These are phyloP conservation scores for Sinella curviseta DNA, from an alignment of 1,140 invertebrate genomes.

Conservation along the genomic window DNA sequence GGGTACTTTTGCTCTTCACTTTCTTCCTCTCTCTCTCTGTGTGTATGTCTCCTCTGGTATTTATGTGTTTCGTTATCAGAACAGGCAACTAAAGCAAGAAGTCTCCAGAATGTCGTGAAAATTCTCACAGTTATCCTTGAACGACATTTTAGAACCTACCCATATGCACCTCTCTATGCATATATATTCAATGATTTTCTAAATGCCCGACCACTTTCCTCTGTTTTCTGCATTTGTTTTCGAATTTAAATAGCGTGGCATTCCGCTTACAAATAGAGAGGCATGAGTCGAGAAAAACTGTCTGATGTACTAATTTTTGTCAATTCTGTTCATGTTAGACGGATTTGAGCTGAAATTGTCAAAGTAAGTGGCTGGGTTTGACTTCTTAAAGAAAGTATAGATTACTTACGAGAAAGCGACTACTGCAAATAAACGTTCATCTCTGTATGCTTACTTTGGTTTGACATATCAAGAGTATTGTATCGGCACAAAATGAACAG, in stretches of 20 bases:
- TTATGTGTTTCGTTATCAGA: constrained; percentile 3
- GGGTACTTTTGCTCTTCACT: no score
- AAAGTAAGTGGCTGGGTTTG: background rate
- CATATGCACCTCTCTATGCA: no score
- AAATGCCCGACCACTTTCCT: no score
- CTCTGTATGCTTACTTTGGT: background rate
- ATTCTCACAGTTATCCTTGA: background rate
- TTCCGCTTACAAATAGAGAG: no score
- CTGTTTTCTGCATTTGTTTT: no score
- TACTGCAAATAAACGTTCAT: background rate
- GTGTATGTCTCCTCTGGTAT: background rate
- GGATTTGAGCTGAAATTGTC: background rate
- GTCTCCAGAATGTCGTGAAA: background rate
- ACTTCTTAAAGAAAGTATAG: background rate
- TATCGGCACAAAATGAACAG: no score
- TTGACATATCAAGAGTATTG: no score
- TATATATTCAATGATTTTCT: no score
- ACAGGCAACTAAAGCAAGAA: background rate
- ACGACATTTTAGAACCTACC: no score
- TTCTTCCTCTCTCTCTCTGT: no score
- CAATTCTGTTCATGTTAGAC: constrained; percentile 35
- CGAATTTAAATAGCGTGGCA: no score
- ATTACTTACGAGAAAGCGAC: background rate
- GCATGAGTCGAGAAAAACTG: constrained; percentile 30
- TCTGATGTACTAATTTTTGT: constrained; percentile 40